Conservation (phyloP, 2,113 vertebrate genomes). For the Nannospalax galili region DNA sequence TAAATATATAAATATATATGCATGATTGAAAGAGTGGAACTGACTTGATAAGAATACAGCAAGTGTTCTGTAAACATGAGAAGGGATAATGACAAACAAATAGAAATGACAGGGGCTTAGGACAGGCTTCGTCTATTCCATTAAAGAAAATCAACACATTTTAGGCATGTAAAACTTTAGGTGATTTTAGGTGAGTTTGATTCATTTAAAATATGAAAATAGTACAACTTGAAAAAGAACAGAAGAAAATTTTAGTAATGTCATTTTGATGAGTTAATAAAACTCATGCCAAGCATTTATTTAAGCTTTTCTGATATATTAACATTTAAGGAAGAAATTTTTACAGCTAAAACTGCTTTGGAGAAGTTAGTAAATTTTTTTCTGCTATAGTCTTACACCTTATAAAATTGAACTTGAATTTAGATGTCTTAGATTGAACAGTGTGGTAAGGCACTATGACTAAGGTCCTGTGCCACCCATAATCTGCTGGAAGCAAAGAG, state of each 20-base stretch:
- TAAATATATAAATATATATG: neutral
- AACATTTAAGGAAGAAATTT: neutral
- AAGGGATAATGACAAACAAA: conserved; percentile 3
- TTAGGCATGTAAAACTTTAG: conserved; percentile 36
- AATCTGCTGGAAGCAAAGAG: neutral
- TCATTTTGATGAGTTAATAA: conserved; percentile 44
- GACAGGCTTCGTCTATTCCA: neutral
- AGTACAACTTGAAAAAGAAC: neutral
- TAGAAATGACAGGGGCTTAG: neutral
- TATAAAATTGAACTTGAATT: neutral
- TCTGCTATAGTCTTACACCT: neutral
- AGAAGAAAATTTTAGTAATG: conserved; percentile 1
- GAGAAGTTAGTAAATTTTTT: conserved; percentile 22
- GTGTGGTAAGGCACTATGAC: neutral
- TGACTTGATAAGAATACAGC: neutral
- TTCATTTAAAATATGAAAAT: conserved; percentile 19
- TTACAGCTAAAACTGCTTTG: neutral
- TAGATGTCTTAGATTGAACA: neutral
- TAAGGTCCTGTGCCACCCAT: neutral
- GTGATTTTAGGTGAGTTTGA: conserved; percentile 13
- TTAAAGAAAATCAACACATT: neutral
- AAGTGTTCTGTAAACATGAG: conserved; percentile 39
- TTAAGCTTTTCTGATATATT: conserved; percentile 41
- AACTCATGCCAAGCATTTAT: neutral
- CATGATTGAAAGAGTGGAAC: neutral